Percentiles rank a stretch among this genome's conserved stretches.
Conservation (phyloP, 2,888 invertebrate species). For the Scaptomyza flava region DNA sequence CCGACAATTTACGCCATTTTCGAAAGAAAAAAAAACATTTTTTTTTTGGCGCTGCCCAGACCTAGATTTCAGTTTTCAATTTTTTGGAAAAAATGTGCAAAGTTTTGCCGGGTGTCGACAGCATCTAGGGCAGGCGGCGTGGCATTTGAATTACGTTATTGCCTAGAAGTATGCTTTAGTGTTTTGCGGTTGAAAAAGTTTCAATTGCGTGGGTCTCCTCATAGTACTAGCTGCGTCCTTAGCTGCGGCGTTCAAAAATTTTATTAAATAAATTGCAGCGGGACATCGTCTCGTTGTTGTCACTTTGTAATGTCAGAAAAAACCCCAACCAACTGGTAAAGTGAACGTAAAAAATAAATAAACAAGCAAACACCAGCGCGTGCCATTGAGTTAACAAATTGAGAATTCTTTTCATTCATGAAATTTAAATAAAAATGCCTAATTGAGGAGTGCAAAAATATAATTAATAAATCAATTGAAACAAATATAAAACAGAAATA, state of each 20-base stretch:
- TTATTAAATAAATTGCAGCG: conserved; percentile 77
- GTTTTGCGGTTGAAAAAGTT: conserved; percentile 78
- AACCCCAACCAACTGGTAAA: conserved; percentile 26
- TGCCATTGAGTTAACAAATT: conserved; percentile 50
- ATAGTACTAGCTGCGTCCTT: conserved; percentile 34
- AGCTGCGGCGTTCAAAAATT: conserved; percentile 51
- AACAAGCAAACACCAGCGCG: conserved; percentile 20
- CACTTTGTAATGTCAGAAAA: conserved; percentile 70
- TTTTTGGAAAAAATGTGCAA: conserved; percentile 68
- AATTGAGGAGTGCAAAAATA: conserved; percentile 11
- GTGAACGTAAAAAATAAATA: conserved; percentile 25
- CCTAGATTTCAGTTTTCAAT: conserved; percentile 54
- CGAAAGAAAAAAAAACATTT: conserved; percentile 3
- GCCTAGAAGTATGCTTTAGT: conserved; percentile 78
- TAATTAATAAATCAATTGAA: conserved; percentile 20
- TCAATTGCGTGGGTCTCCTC: conserved; percentile 71
- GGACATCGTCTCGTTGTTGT: conserved; percentile 44
- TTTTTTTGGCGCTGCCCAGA: conserved; percentile 24
- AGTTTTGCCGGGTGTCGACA: conserved; percentile 69
- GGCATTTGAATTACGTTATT: conserved; percentile 76
- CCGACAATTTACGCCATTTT: conserved; percentile 75
- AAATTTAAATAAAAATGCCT: conserved; percentile 25
- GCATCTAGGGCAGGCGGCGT: conserved; percentile 40
- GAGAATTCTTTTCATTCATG: conserved; percentile 41
- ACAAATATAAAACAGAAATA: neutral